Conservation (phyloP, 92 coral and sea anemone species). For the Isaurus tuberculatus region DNA sequence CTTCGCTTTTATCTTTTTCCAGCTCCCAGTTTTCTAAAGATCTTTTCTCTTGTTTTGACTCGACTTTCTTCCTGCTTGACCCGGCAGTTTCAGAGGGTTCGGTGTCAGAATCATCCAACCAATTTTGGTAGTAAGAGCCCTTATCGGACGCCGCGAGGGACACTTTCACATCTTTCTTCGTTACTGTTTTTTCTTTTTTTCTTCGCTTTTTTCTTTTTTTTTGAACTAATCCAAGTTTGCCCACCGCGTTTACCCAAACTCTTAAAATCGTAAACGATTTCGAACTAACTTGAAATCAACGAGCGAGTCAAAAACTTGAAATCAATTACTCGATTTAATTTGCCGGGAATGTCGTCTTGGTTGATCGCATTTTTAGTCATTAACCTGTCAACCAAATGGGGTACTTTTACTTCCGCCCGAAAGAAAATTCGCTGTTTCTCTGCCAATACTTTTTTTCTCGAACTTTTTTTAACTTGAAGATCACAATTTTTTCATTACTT, state of each 20-base stretch:
- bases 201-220: not conserved
- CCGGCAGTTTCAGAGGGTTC: not conserved
- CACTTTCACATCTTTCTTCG: not conserved
- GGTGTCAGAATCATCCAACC: not conserved
- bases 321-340: not conserved
- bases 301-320: not conserved
- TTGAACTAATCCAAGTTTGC: not conserved
- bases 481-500: no score
- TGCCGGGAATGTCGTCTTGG: slow-evolving; percentile 2
- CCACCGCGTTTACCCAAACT: not conserved
- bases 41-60: not conserved
- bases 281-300: not conserved
- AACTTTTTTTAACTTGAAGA: no score
- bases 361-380: no score
- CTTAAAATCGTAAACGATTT: not conserved
- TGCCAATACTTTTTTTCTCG: no score
- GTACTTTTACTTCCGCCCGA: no score
- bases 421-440: no score
- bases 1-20: not conserved
- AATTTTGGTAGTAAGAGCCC: slow-evolving; percentile 12
- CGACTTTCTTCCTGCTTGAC: slow-evolving; percentile 29
- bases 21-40: slow-evolving; percentile 12
- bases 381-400: slow-evolving; percentile 36
- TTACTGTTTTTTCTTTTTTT: not conserved
- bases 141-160: not conserved